These are phyloP conservation scores for Ostrea denselamellosa DNA, from an alignment of 1,140 invertebrate species.

Conservation along the genomic window DNA sequence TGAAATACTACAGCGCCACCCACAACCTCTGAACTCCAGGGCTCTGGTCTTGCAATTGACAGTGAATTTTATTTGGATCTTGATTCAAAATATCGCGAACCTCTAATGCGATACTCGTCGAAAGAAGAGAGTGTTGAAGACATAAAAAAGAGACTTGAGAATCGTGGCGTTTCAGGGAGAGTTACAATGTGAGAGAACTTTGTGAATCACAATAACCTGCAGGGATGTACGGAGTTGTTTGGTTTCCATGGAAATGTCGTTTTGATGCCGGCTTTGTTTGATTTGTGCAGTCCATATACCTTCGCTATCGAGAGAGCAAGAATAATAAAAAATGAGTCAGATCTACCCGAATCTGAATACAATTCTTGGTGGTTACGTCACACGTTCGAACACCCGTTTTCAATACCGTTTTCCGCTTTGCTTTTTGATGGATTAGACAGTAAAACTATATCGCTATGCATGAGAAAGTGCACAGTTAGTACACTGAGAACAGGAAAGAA, in stretches of 20 bases:
- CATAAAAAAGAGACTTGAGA: background rate
- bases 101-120: background rate
- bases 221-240: slow-evolving; percentile 23
- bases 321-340: slow-evolving; percentile 33
- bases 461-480: slow-evolving; percentile 22
- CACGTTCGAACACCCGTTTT: background rate
- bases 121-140: slow-evolving; percentile 25
- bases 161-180: background rate
- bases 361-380: background rate
- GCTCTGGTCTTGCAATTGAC: background rate
- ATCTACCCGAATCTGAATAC: slow-evolving; percentile 1
- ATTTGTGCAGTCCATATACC: slow-evolving; percentile 28
- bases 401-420: background rate
- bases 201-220: background rate
- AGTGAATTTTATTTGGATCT: background rate
- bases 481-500: slow-evolving; percentile 7
- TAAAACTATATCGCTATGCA: slow-evolving; percentile 24
- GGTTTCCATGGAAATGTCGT: slow-evolving; percentile 7
- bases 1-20: background rate
- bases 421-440: slow-evolving; percentile 25
- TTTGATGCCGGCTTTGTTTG: slow-evolving; percentile 39
- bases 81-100: background rate
- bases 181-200: slow-evolving; percentile 31
- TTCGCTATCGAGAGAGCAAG: background rate
- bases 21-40: background rate